These are phyloP conservation scores for Wiebesia pumilae DNA, from an alignment of 1,140 invertebrate species.

Conservation along the genomic window DNA sequence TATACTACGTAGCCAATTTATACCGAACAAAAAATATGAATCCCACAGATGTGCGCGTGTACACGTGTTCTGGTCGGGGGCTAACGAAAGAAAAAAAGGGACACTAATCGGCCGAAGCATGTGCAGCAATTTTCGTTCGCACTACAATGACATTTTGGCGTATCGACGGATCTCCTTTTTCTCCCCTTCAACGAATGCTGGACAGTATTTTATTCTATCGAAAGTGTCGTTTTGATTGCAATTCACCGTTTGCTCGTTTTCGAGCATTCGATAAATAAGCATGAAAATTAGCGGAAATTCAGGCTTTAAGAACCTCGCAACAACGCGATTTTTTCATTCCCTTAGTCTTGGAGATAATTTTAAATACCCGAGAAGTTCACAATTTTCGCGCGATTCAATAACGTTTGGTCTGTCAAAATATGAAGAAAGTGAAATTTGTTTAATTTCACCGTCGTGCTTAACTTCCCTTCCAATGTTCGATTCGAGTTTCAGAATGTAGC, in stretches of 20 bases:
- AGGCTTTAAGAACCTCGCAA: neutral
- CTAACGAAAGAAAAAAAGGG: neutral
- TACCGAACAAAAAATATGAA: conserved; percentile 21
- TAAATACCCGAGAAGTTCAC: neutral
- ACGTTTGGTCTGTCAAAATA: neutral
- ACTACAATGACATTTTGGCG: neutral
- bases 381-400: neutral
- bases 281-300: neutral
- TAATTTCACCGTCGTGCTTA: neutral
- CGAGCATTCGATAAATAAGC: neutral
- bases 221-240: neutral
- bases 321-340: neutral
- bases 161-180: neutral
- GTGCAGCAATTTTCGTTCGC: neutral
- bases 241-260: neutral
- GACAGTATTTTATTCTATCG: neutral
- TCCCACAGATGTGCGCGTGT: neutral
- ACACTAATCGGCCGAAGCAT: neutral
- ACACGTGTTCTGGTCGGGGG: neutral
- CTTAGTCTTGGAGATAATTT: neutral
- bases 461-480: neutral
- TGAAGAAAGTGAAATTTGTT: neutral
- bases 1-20: neutral
- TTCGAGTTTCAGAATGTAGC: neutral
- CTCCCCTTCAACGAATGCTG: neutral